A percentile compares a stretch with the other conserved stretches of the same genome.
phyloP scores from a whole-genome alignment of 2,113 vertebrate species.

The Laticauda laticaudata region DNA sequence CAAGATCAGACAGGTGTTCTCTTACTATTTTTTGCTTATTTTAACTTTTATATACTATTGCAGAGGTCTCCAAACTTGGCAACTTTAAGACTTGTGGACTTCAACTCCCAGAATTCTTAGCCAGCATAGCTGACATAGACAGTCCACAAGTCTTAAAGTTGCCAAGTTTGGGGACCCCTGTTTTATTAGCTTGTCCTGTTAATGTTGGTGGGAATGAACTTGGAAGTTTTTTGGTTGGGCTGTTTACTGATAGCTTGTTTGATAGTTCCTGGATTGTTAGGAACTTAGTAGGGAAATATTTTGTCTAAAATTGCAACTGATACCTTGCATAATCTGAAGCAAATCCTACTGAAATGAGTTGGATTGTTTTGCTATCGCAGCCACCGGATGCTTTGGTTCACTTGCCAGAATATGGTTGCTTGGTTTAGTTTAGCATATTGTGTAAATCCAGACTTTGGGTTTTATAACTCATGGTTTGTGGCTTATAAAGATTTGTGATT shows the following conservation, averaged over 20 bases:
- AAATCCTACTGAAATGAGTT: neutral
- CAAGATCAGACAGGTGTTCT: no score
- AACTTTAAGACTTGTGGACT: no score
- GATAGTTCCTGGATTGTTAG: neutral
- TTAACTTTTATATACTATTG: neutral
- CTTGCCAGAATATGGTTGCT: neutral
- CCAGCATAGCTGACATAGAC: no score
- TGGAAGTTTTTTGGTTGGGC: neutral
- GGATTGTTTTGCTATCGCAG: neutral
- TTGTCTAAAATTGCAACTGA: neutral
- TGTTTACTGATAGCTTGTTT: neutral
- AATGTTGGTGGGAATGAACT: neutral
- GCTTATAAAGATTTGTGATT: neutral
- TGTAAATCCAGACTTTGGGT: neutral
- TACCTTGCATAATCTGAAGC: neutral
- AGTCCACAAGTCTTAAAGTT: no score
- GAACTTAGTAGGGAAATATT: neutral
- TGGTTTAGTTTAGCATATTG: neutral
- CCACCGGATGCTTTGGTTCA: neutral
- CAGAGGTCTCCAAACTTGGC: no score
- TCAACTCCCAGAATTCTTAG: no score
- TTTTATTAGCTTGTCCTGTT: neutral
- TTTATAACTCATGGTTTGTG: neutral
- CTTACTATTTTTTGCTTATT: no score
- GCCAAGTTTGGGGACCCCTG: no score